These are phyloP conservation scores for Acanthoscelides obtectus DNA, from an alignment of 2,888 invertebrate species.

Conservation along the genomic window DNA sequence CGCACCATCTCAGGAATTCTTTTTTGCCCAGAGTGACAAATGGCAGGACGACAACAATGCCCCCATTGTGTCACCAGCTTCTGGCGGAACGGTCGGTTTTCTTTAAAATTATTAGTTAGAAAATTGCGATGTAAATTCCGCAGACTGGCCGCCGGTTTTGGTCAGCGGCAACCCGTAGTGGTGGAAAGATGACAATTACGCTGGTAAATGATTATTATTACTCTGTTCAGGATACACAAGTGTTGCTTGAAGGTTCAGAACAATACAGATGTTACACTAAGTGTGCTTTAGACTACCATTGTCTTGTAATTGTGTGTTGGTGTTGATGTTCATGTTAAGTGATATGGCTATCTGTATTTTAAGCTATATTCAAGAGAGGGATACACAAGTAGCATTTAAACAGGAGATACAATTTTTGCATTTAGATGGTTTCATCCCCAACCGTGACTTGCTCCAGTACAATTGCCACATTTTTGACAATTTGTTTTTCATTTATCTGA, in stretches of 20 bases:
- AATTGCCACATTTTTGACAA: too few species aligned
- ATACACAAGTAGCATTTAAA: too few species aligned
- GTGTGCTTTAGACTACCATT: background rate
- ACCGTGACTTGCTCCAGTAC: too few species aligned
- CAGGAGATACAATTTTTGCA: too few species aligned
- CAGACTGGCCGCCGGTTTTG: background rate
- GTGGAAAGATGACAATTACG: background rate
- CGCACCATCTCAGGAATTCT: background rate
- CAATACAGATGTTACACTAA: background rate
- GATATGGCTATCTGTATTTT: background rate
- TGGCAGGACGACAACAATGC: background rate
- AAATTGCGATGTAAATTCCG: background rate
- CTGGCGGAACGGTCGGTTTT: background rate
- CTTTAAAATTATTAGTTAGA: background rate
- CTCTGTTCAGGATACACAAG: background rate
- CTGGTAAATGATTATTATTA: background rate
- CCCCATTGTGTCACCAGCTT: background rate
- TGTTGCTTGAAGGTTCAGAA: background rate
- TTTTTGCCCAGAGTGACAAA: background rate
- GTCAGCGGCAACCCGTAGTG: background rate
- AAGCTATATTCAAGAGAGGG: background rate
- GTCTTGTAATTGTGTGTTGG: background rate
- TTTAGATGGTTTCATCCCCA: too few species aligned
- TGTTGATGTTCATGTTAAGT: background rate
- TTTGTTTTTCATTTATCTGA: too few species aligned